Percentiles rank a stretch among this genome's conserved stretches.
Conservation (phyloP, 2,797 vertebrate genomes). For the Arrhamphus sclerolepis region DNA sequence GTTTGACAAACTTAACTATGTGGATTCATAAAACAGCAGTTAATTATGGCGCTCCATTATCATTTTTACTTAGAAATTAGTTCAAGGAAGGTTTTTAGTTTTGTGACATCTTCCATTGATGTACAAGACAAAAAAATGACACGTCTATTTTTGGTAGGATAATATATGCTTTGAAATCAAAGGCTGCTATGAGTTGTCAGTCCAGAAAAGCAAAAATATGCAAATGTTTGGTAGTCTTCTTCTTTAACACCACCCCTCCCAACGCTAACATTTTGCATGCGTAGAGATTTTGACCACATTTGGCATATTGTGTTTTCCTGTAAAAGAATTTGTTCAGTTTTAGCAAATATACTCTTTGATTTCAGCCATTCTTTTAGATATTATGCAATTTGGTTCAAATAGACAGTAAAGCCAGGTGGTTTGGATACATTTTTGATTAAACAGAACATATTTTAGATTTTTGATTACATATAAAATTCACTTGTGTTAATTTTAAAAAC, state of each 20-base stretch:
- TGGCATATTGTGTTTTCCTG: conserved; percentile 33
- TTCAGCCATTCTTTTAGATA: conserved; percentile 38
- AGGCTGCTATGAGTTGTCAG: conserved; percentile 28
- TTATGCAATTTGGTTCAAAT: conserved; percentile 27
- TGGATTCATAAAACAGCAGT: conserved; percentile 28
- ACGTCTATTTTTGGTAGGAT: conserved; percentile 45
- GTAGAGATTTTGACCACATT: conserved; percentile 19
- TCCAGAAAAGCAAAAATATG: conserved; percentile 62
- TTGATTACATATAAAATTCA: conserved; percentile 36
- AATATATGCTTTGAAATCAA: conserved; percentile 21
- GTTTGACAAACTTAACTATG: conserved; percentile 73
- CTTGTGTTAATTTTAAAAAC: too few species aligned
- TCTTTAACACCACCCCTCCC: conserved; percentile 26
- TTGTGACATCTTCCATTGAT: conserved; percentile 8
- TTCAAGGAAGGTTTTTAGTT: conserved; percentile 30
- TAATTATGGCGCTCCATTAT: conserved; percentile 25
- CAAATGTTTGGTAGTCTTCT: conserved; percentile 40
- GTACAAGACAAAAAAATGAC: conserved; percentile 27
- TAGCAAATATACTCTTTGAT: neutral
- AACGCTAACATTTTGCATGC: conserved; percentile 52
- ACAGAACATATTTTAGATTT: conserved; percentile 39
- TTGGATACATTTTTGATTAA: conserved; percentile 33
- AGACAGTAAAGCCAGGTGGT: conserved; percentile 30
- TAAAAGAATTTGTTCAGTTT: conserved; percentile 31
- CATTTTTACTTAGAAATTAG: conserved; percentile 12